Conservation (phyloP, 2,797 vertebrate genomes). For the Pachyuromys duprasi region DNA sequence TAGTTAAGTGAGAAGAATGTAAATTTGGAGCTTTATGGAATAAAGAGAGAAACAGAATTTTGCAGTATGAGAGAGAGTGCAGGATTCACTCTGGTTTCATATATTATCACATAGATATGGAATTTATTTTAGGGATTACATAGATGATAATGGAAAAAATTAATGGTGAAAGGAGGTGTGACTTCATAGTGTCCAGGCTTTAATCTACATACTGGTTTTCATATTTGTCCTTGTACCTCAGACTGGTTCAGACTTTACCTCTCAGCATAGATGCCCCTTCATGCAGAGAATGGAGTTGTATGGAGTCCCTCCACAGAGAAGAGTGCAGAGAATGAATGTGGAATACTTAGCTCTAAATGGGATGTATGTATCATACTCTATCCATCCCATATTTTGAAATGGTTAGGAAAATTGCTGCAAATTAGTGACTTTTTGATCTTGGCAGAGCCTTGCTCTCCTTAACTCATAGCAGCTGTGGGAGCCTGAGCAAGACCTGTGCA, state of each 20-base stretch:
- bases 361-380: neutral
- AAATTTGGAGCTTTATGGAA: neutral
- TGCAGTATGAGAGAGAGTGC: neutral
- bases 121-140: neutral
- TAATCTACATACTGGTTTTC: neutral
- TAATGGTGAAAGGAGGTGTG: no score
- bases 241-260: neutral
- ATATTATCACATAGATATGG: neutral
- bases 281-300: neutral
- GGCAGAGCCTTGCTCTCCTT: neutral
- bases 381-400: neutral
- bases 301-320: neutral
- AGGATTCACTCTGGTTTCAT: neutral
- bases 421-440: neutral
- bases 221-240: neutral
- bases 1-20: neutral
- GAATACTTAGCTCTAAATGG: neutral
- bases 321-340: neutral
- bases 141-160: neutral
- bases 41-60: neutral
- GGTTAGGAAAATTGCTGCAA: neutral
- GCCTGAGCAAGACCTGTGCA: neutral
- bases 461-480: no score
- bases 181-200: neutral
- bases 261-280: neutral